A percentile compares a stretch with the other conserved stretches of the same genome.
phyloP scores from a whole-genome alignment of 2,888 invertebrate genomes.

The Chrysolina haemoptera region DNA sequence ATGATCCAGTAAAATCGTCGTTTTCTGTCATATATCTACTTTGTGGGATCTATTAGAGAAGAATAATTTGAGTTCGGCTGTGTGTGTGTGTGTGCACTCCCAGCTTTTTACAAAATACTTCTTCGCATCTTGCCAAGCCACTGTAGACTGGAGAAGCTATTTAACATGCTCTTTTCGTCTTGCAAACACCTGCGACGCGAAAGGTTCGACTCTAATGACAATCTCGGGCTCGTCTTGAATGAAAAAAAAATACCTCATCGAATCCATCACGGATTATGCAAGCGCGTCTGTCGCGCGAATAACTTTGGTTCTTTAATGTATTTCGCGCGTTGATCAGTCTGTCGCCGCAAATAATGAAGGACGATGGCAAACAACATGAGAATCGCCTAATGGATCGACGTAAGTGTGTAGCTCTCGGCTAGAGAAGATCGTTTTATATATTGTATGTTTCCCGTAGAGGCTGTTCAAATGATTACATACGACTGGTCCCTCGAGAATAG shows the following conservation, averaged over 20 bases:
- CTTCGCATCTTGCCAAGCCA: too few relatives aligned
- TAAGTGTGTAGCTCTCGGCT: constrained; percentile 10
- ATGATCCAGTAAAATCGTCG: too few relatives aligned
- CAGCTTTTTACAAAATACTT: too few relatives aligned
- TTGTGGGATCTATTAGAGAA: too few relatives aligned
- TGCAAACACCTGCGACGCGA: neutral
- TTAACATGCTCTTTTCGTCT: too few relatives aligned
- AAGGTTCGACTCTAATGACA: neutral
- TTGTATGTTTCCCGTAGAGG: neutral
- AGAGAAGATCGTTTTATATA: neutral
- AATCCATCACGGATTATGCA: constrained; percentile 4
- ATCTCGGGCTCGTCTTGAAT: neutral
- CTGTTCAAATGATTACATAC: constrained; percentile 5
- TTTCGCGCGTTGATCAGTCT: neutral
- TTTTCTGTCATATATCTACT: too few relatives aligned
- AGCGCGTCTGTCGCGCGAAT: neutral
- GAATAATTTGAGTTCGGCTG: too few relatives aligned
- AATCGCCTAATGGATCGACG: constrained; percentile 5
- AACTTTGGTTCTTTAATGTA: constrained; percentile 5
- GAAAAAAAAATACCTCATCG: neutral
- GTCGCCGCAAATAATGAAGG: neutral
- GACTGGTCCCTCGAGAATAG: neutral
- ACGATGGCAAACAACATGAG: constrained; percentile 11
- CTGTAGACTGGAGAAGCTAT: too few relatives aligned
- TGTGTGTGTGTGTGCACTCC: too few relatives aligned